phyloP scores from a whole-genome alignment of 2,113 vertebrate genomes.

The Hystrix brachyura region DNA sequence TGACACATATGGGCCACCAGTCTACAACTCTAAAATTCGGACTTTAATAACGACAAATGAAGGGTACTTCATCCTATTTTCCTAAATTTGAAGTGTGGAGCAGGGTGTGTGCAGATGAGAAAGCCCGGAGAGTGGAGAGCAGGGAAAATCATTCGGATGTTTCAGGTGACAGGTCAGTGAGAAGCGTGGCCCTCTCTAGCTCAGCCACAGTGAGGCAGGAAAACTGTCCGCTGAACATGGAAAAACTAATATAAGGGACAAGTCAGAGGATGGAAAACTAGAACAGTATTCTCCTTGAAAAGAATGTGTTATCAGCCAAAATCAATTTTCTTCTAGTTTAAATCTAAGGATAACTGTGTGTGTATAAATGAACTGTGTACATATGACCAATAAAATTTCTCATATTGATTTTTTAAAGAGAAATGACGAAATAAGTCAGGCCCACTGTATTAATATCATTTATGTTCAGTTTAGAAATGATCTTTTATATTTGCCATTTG shows the following conservation, averaged over 20 bases:
- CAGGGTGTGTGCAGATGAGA: background rate
- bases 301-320: conserved; percentile 13
- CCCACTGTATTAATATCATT: background rate
- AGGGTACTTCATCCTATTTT: background rate
- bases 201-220: background rate
- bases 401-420: background rate
- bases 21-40: background rate
- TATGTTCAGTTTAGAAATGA: background rate
- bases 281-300: background rate
- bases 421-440: background rate
- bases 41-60: background rate
- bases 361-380: background rate
- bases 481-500: background rate
- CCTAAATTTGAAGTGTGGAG: background rate
- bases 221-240: background rate
- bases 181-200: background rate
- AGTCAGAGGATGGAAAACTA: conserved; percentile 12
- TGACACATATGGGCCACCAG: background rate
- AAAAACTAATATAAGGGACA: background rate
- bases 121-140: background rate
- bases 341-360: conserved; percentile 22
- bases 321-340: conserved; percentile 24
- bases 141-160: background rate
- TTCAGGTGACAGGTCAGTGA: background rate
- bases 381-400: background rate